Conservation (phyloP, 2,113 vertebrate species). For the Gymnorhina tibicen region DNA sequence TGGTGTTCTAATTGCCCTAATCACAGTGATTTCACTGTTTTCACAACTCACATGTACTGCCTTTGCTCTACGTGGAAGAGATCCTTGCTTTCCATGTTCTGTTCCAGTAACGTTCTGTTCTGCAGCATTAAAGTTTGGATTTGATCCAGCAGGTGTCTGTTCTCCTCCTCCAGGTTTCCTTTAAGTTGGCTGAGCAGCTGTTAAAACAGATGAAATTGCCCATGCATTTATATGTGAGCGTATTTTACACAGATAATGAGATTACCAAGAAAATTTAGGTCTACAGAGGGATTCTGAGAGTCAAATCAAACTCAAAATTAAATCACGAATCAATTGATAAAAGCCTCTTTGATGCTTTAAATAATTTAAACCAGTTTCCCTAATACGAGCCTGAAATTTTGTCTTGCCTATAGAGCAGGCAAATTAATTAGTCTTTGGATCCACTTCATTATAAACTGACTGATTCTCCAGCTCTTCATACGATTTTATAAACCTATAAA, state of each 20-base stretch:
- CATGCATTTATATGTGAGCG: not conserved
- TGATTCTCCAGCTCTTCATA: not conserved
- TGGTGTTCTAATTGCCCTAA: not conserved
- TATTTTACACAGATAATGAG: not conserved
- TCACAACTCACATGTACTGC: slow-evolving; percentile 91
- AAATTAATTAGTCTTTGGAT: not conserved
- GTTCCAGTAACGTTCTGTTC: slow-evolving; percentile 94
- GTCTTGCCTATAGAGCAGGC: not conserved
- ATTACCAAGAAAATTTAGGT: not conserved
- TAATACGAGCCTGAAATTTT: not conserved
- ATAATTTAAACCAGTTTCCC: not conserved
- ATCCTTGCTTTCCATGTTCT: slow-evolving; percentile 99
- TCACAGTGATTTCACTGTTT: not conserved
- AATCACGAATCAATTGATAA: not conserved
- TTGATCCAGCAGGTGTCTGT: slow-evolving; percentile 94
- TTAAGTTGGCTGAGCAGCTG: slow-evolving; percentile 96
- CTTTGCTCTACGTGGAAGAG: slow-evolving; percentile 97
- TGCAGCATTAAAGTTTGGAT: slow-evolving; percentile 98
- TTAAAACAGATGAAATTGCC: slow-evolving; percentile 49
- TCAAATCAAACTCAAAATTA: not conserved
- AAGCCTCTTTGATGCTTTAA: not conserved
- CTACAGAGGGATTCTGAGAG: not conserved
- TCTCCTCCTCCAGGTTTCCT: slow-evolving; percentile 98
- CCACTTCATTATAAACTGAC: not conserved
- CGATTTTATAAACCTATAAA: not conserved